Evolutionary conservation across 2,888 invertebrate species (phyloP).

Genomic region (Stenodera caucasica): DNA sequence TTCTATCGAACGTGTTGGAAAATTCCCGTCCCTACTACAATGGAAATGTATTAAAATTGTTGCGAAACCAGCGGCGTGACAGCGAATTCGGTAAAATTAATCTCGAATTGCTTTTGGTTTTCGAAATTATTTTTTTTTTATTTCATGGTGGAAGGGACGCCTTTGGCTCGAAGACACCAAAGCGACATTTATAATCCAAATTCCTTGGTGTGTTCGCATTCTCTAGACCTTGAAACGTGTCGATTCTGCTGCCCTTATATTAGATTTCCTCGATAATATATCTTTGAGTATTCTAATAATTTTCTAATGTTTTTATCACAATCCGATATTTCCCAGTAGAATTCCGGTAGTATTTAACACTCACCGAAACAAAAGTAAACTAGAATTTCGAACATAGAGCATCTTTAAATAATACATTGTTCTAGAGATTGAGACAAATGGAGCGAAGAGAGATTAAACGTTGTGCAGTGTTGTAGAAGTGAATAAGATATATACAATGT

Average conservation of each 20-base stretch:
- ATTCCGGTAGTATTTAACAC: conserved; percentile 29
- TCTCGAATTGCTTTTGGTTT: too few relatives aligned
- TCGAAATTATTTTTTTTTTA: too few relatives aligned
- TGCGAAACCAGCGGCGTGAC: too few relatives aligned
- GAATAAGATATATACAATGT: conserved; percentile 33
- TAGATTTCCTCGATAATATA: neutral
- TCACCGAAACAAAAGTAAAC: conserved; percentile 34
- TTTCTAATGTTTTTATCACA: neutral
- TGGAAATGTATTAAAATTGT: too few relatives aligned
- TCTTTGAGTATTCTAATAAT: neutral
- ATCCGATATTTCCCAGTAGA: neutral
- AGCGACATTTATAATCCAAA: conserved; percentile 46
- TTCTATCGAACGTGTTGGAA: too few relatives aligned
- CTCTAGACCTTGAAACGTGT: conserved; percentile 42
- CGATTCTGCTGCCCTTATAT: conserved; percentile 20
- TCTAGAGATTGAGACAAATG: conserved; percentile 57
- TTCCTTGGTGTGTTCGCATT: conserved; percentile 44
- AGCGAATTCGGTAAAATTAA: too few relatives aligned
- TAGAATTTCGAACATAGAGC: conserved; percentile 36
- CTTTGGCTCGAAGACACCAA: conserved; percentile 43
- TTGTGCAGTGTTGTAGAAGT: conserved; percentile 38
- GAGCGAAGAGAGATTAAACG: conserved; percentile 54
- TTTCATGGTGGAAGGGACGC: too few relatives aligned
- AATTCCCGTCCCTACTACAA: too few relatives aligned
- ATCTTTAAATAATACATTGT: conserved; percentile 57